phyloP scores from a whole-genome alignment of 64 coral and sea anemone genomes.

The Cladopsammia gracilis region DNA sequence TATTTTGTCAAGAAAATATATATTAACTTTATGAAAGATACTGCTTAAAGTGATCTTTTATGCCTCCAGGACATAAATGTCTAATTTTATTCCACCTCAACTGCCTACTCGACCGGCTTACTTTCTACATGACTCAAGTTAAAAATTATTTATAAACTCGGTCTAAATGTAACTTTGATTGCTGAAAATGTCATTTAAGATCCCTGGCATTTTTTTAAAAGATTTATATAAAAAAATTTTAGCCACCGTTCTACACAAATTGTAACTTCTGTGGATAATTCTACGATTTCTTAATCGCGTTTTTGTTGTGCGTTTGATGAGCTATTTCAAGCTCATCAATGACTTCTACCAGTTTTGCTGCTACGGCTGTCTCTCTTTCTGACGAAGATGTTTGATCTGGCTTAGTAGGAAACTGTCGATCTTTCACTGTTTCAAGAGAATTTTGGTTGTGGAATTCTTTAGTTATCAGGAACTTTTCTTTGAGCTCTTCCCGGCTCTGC shows the following conservation, averaged over 20 bases:
- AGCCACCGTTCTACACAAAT: too few species aligned
- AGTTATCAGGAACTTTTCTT: constrained; percentile 51
- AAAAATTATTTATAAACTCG: too few species aligned
- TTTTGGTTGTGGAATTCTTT: not conserved
- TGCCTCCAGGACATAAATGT: not conserved
- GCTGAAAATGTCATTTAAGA: too few species aligned
- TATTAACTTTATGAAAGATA: not conserved
- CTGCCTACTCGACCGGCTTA: too few species aligned
- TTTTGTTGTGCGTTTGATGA: constrained; percentile 47
- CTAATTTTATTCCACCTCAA: too few species aligned
- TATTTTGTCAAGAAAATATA: constrained; percentile 2
- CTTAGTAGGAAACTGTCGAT: not conserved
- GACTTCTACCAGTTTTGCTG: constrained; percentile 61
- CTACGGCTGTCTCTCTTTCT: constrained; percentile 5
- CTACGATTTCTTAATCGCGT: not conserved
- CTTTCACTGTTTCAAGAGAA: not conserved
- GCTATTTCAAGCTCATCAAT: constrained; percentile 72
- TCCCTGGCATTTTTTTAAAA: too few species aligned
- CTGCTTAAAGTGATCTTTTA: not conserved
- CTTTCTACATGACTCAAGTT: too few species aligned
- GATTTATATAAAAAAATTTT: too few species aligned
- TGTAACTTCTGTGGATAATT: not conserved
- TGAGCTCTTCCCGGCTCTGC: constrained; percentile 76
- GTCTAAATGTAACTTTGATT: too few species aligned
- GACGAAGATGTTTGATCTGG: not conserved